Evolutionary conservation across 2,113 vertebrate genomes (phyloP), one percentile per base, ranked within the genome.

Genomic region (Acrocephalus kingi): DNA sequence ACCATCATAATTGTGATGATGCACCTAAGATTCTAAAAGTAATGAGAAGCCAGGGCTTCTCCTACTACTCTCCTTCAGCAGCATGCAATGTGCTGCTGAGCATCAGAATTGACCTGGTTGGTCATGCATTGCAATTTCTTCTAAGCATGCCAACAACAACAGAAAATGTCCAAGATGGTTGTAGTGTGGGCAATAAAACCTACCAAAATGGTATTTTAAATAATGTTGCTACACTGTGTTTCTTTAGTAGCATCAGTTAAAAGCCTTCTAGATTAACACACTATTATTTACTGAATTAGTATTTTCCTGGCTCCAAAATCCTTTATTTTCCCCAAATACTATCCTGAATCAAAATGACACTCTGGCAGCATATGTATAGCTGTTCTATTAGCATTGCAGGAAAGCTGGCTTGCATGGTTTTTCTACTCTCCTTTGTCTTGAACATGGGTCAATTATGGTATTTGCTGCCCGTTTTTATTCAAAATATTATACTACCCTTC

Each of bases 141-240:
- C 88, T 89, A 39, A 92, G 62, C 90, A 95, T 95, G 96, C 96
- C 95, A 97, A 95, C 78, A 97, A 89, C 91, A 96, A 96, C 93
- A 92, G 71, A 95, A 96, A 94, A 88, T 43, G 66, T 93, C 89
- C 93, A 94, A 82, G 97, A 97, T 94, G 94, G 82, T 93, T 97
- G 91, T 90, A 90, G 54, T 97, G 95, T 96, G 90, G 76, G 80
- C 66, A 97, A 94, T 96, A 96, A 96, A 97, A 94, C 66, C 88
- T 79, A 94, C 84, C 87, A 90, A 96, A 97, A 96, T 51, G 74
- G 87, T 82, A 88, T 96, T 97, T 96, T 94, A 96, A 96, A 96
- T 96, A 97, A 94, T 90, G 59, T 89, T 96, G 64, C 90, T 81
- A 90, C 55, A 82, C 68, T 64, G 55, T 86, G 75, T 87, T 93